Conservation (phyloP, 2,113 vertebrate species). For the Clarias macrocephalus region DNA sequence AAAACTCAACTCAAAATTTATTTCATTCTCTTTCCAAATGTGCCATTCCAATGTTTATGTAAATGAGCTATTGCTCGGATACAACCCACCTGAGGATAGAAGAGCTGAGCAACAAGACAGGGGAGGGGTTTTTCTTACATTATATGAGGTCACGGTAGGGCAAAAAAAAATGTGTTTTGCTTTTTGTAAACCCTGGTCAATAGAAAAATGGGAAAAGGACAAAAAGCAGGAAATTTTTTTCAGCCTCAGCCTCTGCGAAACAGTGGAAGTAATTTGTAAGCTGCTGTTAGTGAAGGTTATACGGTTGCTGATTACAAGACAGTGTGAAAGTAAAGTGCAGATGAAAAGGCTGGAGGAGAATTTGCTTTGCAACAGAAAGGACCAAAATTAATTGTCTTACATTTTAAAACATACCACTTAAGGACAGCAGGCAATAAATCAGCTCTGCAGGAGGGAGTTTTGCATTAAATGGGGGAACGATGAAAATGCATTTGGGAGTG, state of each 20-base stretch:
- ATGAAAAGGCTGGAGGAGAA: not conserved
- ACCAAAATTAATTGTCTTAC: not conserved
- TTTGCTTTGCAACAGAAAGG: not conserved
- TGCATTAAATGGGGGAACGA: not conserved
- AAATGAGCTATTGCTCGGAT: no score
- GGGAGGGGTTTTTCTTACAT: no score
- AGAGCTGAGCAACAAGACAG: no score
- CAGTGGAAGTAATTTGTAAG: not conserved
- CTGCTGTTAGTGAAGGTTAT: not conserved
- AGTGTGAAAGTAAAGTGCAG: not conserved
- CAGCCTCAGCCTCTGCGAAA: not conserved
- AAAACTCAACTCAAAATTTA: no score
- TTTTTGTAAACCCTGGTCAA: no score
- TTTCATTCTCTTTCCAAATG: no score
- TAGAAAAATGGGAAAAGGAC: no score
- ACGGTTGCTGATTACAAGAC: not conserved
- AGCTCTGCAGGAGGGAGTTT: not conserved
- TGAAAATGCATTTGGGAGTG: constrained; percentile 1
- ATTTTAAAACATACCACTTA: not conserved
- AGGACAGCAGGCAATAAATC: not conserved
- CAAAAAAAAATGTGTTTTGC: no score
- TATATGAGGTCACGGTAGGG: no score
- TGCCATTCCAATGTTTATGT: no score
- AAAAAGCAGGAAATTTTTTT: no score
- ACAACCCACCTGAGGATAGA: no score